These are phyloP conservation scores for Anguilla pacifica DNA, from an alignment of 2,797 vertebrate species.

Conservation along the genomic window DNA sequence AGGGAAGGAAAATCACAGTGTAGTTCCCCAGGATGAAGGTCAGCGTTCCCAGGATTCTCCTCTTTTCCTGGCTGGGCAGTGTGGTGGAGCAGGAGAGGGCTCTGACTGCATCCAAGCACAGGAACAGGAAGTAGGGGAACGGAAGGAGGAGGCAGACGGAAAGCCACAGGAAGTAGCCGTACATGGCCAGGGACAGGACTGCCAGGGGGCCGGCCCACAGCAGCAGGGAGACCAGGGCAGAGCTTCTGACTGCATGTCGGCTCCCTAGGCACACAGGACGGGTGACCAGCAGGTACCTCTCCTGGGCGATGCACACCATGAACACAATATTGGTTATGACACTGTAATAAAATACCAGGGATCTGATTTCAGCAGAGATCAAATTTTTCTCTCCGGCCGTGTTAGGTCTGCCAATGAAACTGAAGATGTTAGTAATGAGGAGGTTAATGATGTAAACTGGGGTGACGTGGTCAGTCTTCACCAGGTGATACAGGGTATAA, in stretches of 20 bases:
- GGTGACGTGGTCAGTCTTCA: neutral
- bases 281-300: neutral
- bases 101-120: slow-evolving; percentile 22
- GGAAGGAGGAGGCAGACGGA: neutral
- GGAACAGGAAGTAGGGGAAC: neutral
- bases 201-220: neutral
- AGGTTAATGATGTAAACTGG: neutral
- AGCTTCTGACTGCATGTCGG: neutral
- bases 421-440: neutral
- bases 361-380: neutral
- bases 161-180: neutral
- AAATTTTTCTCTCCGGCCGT: neutral
- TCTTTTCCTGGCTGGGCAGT: neutral
- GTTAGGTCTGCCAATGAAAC: neutral
- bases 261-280: neutral
- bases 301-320: slow-evolving; percentile 1
- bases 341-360: neutral
- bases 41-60: neutral
- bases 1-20: neutral
- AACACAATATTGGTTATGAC: neutral
- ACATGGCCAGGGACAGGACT: neutral
- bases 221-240: neutral
- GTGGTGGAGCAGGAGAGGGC: slow-evolving; percentile 6
- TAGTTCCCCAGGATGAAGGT: slow-evolving; percentile 19
- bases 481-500: neutral